Percentiles rank a stretch among this genome's conserved stretches.
phyloP scores from a whole-genome alignment of 2,797 vertebrate species.

The Potorous gilbertii region DNA sequence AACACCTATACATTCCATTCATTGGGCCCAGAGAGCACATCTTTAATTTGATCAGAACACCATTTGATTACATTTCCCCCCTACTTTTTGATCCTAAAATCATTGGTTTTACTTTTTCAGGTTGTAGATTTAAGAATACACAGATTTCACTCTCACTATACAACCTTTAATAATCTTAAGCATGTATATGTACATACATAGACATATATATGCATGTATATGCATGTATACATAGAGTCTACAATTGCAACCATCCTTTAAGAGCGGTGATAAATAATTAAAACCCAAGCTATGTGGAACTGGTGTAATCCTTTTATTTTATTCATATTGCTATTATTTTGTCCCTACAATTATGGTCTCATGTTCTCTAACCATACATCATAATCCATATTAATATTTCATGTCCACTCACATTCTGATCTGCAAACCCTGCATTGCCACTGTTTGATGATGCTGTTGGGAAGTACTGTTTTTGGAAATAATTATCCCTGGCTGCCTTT shows the following conservation, averaged over 20 bases:
- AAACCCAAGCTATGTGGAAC: not conserved
- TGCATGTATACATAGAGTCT: not conserved
- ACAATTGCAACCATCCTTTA: not conserved
- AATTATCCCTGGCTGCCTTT: not conserved
- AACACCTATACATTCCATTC: not conserved
- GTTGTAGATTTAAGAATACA: not conserved
- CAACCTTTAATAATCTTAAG: not conserved
- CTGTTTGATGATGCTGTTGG: not conserved
- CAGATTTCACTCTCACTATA: not conserved
- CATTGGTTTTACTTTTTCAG: not conserved
- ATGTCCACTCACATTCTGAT: not conserved
- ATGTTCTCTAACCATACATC: not conserved
- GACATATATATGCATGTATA: no score
- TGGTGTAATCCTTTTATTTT: not conserved
- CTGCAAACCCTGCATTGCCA: not conserved
- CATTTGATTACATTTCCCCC: not conserved
- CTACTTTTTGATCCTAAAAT: not conserved
- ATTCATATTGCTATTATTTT: not conserved
- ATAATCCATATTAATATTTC: not conserved
- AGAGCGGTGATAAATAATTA: not conserved
- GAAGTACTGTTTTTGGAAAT: not conserved
- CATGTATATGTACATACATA: no score
- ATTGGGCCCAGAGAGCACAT: not conserved
- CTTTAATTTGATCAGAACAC: not conserved
- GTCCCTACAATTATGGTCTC: not conserved